A percentile compares a stretch with the other conserved stretches of the same genome.
phyloP scores from a whole-genome alignment of 2,888 invertebrate genomes.

The Trichopria drosophilae region DNA sequence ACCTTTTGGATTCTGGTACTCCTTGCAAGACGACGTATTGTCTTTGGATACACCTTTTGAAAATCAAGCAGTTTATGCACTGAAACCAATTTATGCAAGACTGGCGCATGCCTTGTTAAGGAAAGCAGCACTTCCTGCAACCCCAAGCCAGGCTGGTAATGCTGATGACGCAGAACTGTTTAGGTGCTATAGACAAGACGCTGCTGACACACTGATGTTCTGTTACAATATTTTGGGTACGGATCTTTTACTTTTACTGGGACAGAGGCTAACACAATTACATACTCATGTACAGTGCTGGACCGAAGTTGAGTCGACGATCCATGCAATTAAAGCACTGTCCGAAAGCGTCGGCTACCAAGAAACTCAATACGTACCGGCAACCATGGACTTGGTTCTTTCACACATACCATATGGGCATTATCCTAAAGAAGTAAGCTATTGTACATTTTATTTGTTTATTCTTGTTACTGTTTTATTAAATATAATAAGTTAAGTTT shows the following conservation, averaged over 20 bases:
- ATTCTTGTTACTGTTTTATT: background rate
- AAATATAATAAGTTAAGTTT: slow-evolving; percentile 4
- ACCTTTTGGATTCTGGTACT: slow-evolving; percentile 90
- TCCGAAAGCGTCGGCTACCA: slow-evolving; percentile 60
- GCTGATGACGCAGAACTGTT: slow-evolving; percentile 84
- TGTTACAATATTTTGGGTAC: slow-evolving; percentile 81
- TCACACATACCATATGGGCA: slow-evolving; percentile 49
- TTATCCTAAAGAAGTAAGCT: slow-evolving; percentile 50
- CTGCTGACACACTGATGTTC: slow-evolving; percentile 84
- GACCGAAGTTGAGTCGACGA: slow-evolving; percentile 61
- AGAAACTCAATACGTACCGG: slow-evolving; percentile 58
- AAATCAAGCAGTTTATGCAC: slow-evolving; percentile 37
- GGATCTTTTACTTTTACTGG: slow-evolving; percentile 72
- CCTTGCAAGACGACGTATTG: slow-evolving; percentile 70
- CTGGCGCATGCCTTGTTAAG: slow-evolving; percentile 75
- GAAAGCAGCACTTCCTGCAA: slow-evolving; percentile 76
- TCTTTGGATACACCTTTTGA: slow-evolving; percentile 49
- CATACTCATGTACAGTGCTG: slow-evolving; percentile 61
- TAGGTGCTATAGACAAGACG: slow-evolving; percentile 73
- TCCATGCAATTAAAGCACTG: slow-evolving; percentile 63
- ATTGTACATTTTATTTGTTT: background rate
- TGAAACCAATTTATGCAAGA: slow-evolving; percentile 79
- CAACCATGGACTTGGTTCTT: slow-evolving; percentile 57
- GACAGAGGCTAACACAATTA: slow-evolving; percentile 65
- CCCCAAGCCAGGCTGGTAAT: slow-evolving; percentile 47